Evolutionary conservation across 2,797 vertebrate species (phyloP), one percentile per base, ranked within the genome.

Genomic region (Alectoris magna): DNA sequence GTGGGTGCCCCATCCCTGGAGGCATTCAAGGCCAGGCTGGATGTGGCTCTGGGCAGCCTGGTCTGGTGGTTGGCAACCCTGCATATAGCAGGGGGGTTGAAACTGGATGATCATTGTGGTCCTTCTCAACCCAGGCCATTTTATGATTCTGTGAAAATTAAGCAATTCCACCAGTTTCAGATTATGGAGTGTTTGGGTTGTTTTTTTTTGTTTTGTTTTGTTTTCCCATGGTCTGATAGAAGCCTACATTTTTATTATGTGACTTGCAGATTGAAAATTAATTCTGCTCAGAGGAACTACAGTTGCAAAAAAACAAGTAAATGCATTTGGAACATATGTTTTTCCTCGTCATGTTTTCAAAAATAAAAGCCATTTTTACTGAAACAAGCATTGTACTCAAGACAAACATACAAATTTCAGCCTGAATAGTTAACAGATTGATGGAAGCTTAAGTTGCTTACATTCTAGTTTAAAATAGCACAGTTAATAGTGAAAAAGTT

Each of bases 381-480:
- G 34, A 94, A 93, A 66, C 46, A 81, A 58, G 34, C 55, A 58
- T 34, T 58, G 8, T 31, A 29, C 38, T 75, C 88, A 36, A 86
- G 26, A 75, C 44, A 85, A 89, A 80, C 46, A 86, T 78, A 49
- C 70, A 38, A 90, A 69, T 90, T 90, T 84, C 62, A 84, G 48
- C 49, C 44, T 77, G 27, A 64, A 77, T 69, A 66, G 17, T 85
- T 77, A 58, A 60, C 84, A 74, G 44, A 23, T 87, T 59, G 27
- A 29, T 41, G 41, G 59, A 84, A 26, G 4, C 44, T 69, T 43
- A 83, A 80, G 62, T 66, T 75, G 34, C 27, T 85, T 83, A 16
- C 27, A 68, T 72, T 46, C 11, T 62, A 1, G 62, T 88, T 94
- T 63, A 73, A 90, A 88, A 70, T 63, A 76, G 18, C 21, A n/a